phyloP scores from a whole-genome alignment of 2,888 invertebrate genomes.

The Amphipyra tragopoginis region DNA sequence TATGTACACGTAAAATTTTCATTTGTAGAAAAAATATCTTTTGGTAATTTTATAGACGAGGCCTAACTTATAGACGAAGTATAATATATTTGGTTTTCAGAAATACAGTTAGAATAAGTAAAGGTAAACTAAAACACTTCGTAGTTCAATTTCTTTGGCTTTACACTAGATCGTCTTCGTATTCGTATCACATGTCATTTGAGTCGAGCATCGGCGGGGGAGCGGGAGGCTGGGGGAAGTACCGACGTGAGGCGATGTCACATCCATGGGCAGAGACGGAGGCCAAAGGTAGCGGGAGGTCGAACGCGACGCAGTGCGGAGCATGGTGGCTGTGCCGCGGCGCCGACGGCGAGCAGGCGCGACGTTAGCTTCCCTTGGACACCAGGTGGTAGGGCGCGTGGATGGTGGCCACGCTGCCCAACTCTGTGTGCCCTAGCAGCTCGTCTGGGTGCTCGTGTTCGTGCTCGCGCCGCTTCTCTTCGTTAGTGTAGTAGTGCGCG shows the following conservation, averaged over 20 bases:
- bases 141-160: slow-evolving; percentile 63
- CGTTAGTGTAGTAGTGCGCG: slow-evolving; percentile 94
- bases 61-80: slow-evolving; percentile 55
- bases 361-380: slow-evolving; percentile 81
- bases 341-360: slow-evolving; percentile 65
- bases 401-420: slow-evolving; percentile 82
- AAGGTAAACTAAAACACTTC: slow-evolving; percentile 25
- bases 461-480: slow-evolving; percentile 90
- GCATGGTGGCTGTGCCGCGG: slow-evolving; percentile 44
- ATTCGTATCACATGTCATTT: slow-evolving; percentile 83
- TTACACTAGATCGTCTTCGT: slow-evolving; percentile 84
- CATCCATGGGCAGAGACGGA: slow-evolving; percentile 54
- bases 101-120: slow-evolving; percentile 23
- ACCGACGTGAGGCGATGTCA: slow-evolving; percentile 66
- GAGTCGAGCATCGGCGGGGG: slow-evolving; percentile 68
- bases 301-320: slow-evolving; percentile 58
- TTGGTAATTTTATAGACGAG: slow-evolving; percentile 46
- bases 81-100: slow-evolving; percentile 41
- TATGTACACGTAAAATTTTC: slow-evolving; percentile 64
- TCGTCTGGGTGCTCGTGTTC: slow-evolving; percentile 83
- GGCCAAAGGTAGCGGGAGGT: slow-evolving; percentile 55
- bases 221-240: slow-evolving; percentile 65
- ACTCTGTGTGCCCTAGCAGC: slow-evolving; percentile 74
- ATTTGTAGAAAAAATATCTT: slow-evolving; percentile 74
- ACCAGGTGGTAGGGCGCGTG: slow-evolving; percentile 80